phyloP scores from a whole-genome alignment of 1,140 invertebrate genomes.

The Conus ventricosus region DNA sequence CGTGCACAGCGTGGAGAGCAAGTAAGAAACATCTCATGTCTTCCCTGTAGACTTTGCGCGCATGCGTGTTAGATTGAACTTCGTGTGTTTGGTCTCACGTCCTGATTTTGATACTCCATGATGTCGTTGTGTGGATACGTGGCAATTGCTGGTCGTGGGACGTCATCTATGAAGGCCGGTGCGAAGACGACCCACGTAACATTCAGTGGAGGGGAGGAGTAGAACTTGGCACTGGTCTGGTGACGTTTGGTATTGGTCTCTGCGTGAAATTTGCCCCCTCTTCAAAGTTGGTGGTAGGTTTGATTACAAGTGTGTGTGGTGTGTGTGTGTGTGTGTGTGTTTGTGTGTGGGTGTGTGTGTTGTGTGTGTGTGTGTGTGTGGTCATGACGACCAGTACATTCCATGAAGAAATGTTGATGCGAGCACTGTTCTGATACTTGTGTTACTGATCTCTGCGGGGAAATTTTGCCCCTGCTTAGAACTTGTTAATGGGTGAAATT shows the following conservation, averaged over 20 bases:
- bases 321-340: too few relatives aligned
- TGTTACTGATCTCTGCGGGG: neutral
- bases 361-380: too few relatives aligned
- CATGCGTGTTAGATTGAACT: slow-evolving; percentile 71
- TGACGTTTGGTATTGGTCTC: neutral
- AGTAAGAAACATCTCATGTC: slow-evolving; percentile 53
- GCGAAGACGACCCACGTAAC: slow-evolving; percentile 30
- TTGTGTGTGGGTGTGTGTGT: neutral
- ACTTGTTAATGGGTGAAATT: neutral
- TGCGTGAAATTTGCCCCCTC: neutral
- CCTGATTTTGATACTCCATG: slow-evolving; percentile 24
- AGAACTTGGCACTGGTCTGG: neutral
- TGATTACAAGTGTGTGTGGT: too few relatives aligned
- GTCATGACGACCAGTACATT: slow-evolving; percentile 37
- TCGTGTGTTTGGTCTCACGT: slow-evolving; percentile 56
- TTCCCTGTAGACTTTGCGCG: slow-evolving; percentile 51
- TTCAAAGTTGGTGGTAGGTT: too few relatives aligned
- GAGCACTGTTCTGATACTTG: slow-evolving; percentile 17
- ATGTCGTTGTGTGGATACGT: slow-evolving; percentile 46
- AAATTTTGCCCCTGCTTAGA: neutral
- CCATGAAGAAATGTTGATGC: slow-evolving; percentile 13
- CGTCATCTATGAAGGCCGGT: slow-evolving; percentile 17
- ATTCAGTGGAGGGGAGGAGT: slow-evolving; percentile 25
- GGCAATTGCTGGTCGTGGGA: slow-evolving; percentile 11
- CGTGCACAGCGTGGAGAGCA: slow-evolving; percentile 51